A percentile compares a stretch with the other conserved stretches of the same genome.
These are phyloP conservation scores for Leucosticte australis DNA, from an alignment of 2,113 vertebrate genomes.

Conservation along the genomic window DNA sequence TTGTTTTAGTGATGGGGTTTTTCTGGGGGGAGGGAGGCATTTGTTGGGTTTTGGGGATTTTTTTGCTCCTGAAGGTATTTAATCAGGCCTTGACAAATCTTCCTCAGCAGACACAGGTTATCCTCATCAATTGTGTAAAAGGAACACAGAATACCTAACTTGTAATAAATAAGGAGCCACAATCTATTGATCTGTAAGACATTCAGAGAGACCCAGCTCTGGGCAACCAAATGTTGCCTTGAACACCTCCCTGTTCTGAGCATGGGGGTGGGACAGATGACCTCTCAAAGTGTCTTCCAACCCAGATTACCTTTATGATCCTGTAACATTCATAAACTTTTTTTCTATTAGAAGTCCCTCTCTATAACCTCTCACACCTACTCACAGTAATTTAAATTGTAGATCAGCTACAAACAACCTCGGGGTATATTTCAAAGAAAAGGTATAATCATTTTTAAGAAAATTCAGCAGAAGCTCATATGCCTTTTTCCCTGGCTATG, in stretches of 20 bases:
- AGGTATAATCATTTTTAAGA: not conserved
- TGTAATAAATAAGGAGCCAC: not conserved
- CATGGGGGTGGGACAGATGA: not conserved
- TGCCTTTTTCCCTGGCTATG: not conserved
- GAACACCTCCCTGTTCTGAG: not conserved
- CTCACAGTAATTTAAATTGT: not conserved
- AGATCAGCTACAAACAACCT: slow-evolving; percentile 27
- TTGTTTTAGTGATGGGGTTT: not conserved
- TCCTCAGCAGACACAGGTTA: not conserved
- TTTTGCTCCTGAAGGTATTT: not conserved
- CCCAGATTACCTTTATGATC: not conserved
- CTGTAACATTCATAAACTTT: not conserved
- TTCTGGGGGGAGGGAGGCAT: fast-evolving
- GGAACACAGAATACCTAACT: not conserved
- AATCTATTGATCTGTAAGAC: not conserved
- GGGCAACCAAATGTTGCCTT: not conserved
- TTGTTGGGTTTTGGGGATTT: not conserved
- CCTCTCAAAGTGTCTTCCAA: not conserved
- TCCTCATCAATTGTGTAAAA: not conserved
- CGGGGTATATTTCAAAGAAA: not conserved
- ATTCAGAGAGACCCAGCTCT: not conserved
- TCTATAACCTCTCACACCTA: slow-evolving; percentile 18
- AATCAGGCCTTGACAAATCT: not conserved
- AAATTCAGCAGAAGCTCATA: not conserved
- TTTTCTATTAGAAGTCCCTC: not conserved